phyloP scores from a whole-genome alignment of 2,113 vertebrate species.

The Tylochromis polylepis region DNA sequence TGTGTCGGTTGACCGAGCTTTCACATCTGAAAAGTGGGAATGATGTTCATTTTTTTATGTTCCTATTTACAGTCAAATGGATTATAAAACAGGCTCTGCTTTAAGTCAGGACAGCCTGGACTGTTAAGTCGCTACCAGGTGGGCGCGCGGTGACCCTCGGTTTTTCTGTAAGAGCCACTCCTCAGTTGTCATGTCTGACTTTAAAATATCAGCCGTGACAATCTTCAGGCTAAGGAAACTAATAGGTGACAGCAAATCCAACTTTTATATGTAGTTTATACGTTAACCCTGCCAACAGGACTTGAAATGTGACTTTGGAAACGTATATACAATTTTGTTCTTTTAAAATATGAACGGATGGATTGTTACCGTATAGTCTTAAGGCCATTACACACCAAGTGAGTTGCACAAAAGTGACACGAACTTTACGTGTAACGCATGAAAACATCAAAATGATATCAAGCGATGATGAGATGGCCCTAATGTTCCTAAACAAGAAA shows the following conservation, averaged over 20 bases:
- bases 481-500: neutral
- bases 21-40: neutral
- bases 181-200: neutral
- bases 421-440: fast-evolving
- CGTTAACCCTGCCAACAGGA: neutral
- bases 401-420: neutral
- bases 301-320: neutral
- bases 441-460: neutral
- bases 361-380: neutral
- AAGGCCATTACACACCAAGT: neutral
- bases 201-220: neutral
- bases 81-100: neutral
- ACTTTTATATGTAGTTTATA: neutral
- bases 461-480: neutral
- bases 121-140: neutral
- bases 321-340: neutral
- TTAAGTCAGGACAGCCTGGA: neutral
- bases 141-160: neutral
- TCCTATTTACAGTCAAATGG: neutral
- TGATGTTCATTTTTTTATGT: neutral
- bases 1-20: fast-evolving
- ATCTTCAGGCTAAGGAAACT: neutral
- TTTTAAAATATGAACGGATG: neutral
- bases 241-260: neutral
- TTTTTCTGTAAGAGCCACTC: neutral